Conservation (phyloP, 2,888 invertebrate species). For the Melanophora roralis region DNA sequence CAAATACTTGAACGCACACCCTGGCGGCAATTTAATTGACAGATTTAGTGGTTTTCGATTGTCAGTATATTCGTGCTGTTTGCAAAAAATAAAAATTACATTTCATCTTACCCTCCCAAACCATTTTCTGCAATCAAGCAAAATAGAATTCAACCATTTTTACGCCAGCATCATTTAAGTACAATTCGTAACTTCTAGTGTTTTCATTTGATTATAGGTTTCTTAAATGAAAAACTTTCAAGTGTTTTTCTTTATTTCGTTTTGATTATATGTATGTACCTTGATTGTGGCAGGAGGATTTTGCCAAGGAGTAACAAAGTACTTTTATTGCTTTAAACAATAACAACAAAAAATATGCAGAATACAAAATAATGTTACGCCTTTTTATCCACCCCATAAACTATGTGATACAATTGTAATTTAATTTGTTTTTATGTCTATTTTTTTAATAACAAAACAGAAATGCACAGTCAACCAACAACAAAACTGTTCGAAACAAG, state of each 20-base stretch:
- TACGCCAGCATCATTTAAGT: conserved; percentile 18
- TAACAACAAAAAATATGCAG: conserved; percentile 5
- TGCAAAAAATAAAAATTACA: conserved; percentile 30
- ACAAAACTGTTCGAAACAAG: not conserved
- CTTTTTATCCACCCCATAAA: conserved; percentile 62
- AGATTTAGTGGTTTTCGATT: conserved; percentile 75
- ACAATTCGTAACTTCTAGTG: conserved; percentile 32
- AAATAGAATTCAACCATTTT: conserved; percentile 12
- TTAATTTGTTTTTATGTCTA: conserved; percentile 60
- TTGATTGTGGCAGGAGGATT: conserved; percentile 35
- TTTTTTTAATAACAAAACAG: conserved; percentile 36
- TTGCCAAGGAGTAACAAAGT: not conserved
- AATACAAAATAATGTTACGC: conserved; percentile 58
- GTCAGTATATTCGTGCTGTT: conserved; percentile 64
- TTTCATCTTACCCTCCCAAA: conserved; percentile 38
- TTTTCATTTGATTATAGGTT: conserved; percentile 52
- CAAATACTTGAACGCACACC: conserved; percentile 65
- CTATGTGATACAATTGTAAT: conserved; percentile 60
- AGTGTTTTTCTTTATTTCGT: conserved; percentile 29
- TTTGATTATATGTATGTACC: conserved; percentile 14
- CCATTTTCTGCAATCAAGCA: conserved; percentile 28
- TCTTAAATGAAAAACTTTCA: conserved; percentile 20
- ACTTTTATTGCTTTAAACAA: conserved; percentile 40
- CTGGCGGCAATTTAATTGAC: conserved; percentile 76
- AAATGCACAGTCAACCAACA: not conserved